Percentiles rank a stretch among this genome's conserved stretches.
Evolutionary conservation across 2,797 vertebrate genomes (phyloP).

Genomic region (Sternotherus odoratus): DNA sequence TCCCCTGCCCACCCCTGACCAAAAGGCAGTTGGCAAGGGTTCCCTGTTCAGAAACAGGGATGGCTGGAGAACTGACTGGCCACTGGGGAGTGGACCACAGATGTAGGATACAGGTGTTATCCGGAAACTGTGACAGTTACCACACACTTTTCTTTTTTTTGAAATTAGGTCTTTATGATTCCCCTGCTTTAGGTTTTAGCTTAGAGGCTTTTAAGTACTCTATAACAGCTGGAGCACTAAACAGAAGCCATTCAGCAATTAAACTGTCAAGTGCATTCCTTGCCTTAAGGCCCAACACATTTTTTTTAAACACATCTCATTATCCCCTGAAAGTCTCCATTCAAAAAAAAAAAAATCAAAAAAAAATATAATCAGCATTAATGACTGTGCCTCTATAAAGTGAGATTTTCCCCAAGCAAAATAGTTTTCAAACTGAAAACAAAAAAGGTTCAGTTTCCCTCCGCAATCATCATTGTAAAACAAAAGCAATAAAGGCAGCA

Average conservation of each 20-base stretch:
- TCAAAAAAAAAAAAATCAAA: neutral
- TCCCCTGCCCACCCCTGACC: too few relatives aligned
- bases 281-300: constrained; percentile 19
- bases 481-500: constrained; percentile 20
- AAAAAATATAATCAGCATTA: neutral
- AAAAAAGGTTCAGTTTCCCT: neutral
- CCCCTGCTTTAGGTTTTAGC: constrained; percentile 21
- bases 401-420: constrained; percentile 8
- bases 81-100: neutral
- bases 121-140: neutral
- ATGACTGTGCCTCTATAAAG: neutral
- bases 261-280: constrained; percentile 53
- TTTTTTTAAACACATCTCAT: constrained; percentile 44
- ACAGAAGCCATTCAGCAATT: constrained; percentile 60
- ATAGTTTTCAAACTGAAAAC: constrained; percentile 4
- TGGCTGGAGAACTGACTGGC: neutral
- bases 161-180: constrained; percentile 6
- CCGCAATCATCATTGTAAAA: neutral
- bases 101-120: neutral
- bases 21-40: neutral
- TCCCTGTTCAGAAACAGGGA: neutral
- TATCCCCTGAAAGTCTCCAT: neutral
- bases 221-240: constrained; percentile 40
- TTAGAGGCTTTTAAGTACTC: constrained; percentile 41
- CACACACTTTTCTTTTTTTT: neutral